Conservation (phyloP, 2,888 invertebrate species). For the Stenodema calcarata region DNA sequence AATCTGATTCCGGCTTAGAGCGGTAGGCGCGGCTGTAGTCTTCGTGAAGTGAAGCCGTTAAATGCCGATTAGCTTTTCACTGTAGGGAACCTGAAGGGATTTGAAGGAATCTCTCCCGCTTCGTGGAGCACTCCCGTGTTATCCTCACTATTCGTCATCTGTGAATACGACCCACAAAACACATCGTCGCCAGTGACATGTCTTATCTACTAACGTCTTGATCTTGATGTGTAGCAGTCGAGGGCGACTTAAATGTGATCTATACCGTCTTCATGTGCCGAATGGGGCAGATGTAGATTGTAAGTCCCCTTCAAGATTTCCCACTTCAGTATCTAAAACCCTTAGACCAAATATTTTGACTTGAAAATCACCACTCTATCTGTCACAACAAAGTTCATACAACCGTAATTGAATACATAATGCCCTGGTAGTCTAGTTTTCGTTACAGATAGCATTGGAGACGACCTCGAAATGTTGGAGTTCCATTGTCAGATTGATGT, state of each 20-base stretch:
- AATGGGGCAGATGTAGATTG: neutral
- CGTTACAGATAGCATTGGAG: too few relatives aligned
- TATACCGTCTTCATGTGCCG: neutral
- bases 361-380: too few relatives aligned
- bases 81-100: neutral
- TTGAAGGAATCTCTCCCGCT: neutral
- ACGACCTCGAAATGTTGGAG: too few relatives aligned
- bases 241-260: neutral
- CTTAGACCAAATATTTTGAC: too few relatives aligned
- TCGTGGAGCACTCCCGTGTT: neutral
- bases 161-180: neutral
- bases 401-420: too few relatives aligned
- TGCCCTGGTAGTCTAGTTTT: too few relatives aligned
- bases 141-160: neutral
- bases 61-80: neutral
- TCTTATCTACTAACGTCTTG: neutral
- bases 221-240: neutral
- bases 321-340: too few relatives aligned
- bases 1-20: neutral
- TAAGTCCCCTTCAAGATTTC: neutral
- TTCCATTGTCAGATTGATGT: too few relatives aligned
- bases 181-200: neutral
- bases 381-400: too few relatives aligned
- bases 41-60: neutral
- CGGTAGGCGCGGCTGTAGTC: neutral